phyloP scores from a whole-genome alignment of 2,888 invertebrate genomes.

The Carterocephalus palaemon region DNA sequence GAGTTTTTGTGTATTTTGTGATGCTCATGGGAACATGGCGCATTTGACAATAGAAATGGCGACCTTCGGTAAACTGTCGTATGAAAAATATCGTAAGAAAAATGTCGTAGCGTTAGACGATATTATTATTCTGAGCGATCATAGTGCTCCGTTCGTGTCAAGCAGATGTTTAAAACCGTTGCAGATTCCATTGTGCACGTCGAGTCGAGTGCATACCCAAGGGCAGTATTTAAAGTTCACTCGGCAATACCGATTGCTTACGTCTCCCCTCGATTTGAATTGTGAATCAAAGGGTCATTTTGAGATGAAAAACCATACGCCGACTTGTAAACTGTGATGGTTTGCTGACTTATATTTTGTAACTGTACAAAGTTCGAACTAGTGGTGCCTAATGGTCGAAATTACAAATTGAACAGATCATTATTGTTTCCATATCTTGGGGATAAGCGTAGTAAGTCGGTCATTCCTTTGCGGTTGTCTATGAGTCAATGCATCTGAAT shows the following conservation, averaged over 20 bases:
- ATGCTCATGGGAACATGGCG: conserved; percentile 53
- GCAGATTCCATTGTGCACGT: conserved; percentile 62
- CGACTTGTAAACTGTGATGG: not conserved
- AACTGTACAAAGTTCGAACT: too few relatives aligned
- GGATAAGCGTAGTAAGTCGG: conserved; percentile 30
- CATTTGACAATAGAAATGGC: conserved; percentile 7
- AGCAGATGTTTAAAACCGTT: conserved; percentile 77
- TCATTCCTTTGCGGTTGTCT: conserved; percentile 41
- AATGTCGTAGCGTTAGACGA: conserved; percentile 11
- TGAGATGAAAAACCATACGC: conserved; percentile 5
- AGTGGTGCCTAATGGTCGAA: too few relatives aligned
- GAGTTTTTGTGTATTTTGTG: conserved; percentile 43
- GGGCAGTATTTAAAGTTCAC: conserved; percentile 44
- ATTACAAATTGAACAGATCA: too few relatives aligned
- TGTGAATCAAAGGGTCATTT: conserved; percentile 29
- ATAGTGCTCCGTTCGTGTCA: conserved; percentile 17
- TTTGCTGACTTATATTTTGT: too few relatives aligned
- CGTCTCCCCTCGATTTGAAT: conserved; percentile 54
- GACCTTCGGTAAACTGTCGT: conserved; percentile 16
- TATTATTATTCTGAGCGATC: conserved; percentile 11
- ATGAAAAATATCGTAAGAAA: conserved; percentile 17
- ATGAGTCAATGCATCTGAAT: conserved; percentile 55
- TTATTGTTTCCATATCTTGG: too few relatives aligned
- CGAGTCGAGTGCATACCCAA: too few relatives aligned
- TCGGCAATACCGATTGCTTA: conserved; percentile 64